Conservation (phyloP, 2,888 invertebrate species). For the Kuschelorhynchus macadamiae region DNA sequence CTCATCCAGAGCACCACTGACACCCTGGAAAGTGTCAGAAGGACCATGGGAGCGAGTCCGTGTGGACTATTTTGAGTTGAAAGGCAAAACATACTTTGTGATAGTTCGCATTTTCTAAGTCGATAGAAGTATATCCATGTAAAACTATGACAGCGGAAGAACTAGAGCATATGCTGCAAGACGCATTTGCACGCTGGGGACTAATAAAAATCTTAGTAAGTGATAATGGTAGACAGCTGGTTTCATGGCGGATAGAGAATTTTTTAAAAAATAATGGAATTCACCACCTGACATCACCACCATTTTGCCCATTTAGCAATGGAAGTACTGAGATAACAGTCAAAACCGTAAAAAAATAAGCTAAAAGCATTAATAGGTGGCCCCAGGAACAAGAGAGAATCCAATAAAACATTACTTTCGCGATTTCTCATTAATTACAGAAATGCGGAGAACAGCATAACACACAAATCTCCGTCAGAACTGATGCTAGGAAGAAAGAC, state of each 20-base stretch:
- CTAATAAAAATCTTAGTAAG: constrained; percentile 26
- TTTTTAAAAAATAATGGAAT: constrained; percentile 31
- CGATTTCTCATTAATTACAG: constrained; percentile 14
- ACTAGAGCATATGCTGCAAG: neutral
- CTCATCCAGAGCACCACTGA: constrained; percentile 44
- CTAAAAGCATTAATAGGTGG: constrained; percentile 20
- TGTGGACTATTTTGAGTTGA: constrained; percentile 52
- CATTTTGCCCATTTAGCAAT: constrained; percentile 5
- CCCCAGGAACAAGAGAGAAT: neutral
- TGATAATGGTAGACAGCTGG: constrained; percentile 5
- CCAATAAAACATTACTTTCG: constrained; percentile 12
- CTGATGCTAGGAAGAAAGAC: constrained; percentile 27
- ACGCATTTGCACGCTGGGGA: constrained; percentile 29
- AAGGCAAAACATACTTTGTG: constrained; percentile 29
- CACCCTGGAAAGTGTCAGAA: constrained; percentile 48
- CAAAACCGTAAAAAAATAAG: constrained; percentile 28
- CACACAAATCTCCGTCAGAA: constrained; percentile 15
- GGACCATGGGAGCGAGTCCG: constrained; percentile 50
- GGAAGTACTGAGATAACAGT: constrained; percentile 9
- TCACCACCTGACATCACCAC: neutral
- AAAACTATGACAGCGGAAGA: neutral
- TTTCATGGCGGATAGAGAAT: neutral
- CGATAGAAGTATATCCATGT: constrained; percentile 48
- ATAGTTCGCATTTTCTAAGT: constrained; percentile 49
- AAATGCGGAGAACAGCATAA: constrained; percentile 2